Percentiles rank a stretch among this genome's conserved stretches.
phyloP scores from a whole-genome alignment of 2,797 vertebrate species.

The Falco rusticolus region DNA sequence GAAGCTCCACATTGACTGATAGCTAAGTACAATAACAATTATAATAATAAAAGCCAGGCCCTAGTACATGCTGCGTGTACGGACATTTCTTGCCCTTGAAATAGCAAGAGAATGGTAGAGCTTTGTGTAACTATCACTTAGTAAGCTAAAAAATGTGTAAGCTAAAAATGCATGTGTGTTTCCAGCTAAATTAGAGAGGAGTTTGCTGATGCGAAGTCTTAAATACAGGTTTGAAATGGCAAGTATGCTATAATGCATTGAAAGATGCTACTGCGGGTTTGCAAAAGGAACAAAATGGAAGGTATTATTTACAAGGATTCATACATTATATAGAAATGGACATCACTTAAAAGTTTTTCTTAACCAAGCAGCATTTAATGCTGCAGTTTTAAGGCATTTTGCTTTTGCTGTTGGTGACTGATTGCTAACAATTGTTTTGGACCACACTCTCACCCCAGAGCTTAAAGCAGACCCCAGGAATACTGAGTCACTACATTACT shows the following conservation, averaged over 20 bases:
- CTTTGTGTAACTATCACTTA: background rate
- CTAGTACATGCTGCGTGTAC: background rate
- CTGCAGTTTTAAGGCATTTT: background rate
- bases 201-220: background rate
- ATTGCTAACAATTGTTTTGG: background rate
- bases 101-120: background rate
- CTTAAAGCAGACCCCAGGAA: background rate
- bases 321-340: background rate
- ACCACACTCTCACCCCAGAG: background rate
- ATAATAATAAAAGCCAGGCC: constrained; percentile 56
- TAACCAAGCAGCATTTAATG: background rate
- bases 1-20: constrained; percentile 49
- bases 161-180: background rate
- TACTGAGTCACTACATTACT: constrained; percentile 4
- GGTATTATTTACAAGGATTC: background rate
- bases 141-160: background rate
- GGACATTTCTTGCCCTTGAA: constrained; percentile 53
- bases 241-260: background rate
- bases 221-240: background rate
- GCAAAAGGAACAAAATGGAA: background rate
- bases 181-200: background rate
- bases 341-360: background rate
- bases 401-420: background rate
- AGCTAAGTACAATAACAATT: constrained; percentile 64
- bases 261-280: background rate